Evolutionary conservation across 2,113 vertebrate species (phyloP), one percentile per base, ranked within the genome.

Genomic region (Cromileptes altivelis): DNA sequence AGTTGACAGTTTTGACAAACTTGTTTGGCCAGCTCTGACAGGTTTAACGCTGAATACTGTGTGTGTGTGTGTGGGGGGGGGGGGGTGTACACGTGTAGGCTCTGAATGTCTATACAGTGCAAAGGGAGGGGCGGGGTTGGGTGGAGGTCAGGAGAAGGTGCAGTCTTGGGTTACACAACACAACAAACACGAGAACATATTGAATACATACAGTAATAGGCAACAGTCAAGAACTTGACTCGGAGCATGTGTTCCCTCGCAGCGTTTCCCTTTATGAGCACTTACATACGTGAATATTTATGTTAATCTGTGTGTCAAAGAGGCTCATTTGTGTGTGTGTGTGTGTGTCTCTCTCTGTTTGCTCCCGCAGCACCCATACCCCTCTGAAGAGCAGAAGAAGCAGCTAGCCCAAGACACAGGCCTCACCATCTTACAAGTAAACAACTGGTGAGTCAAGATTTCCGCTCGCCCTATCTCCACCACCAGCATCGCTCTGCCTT

Each of bases 351-450:
- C 40, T 79, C 71, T 89, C 61, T 77, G 53, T 73, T 86, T 91
- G 90, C 94, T 82, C 95, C 90, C 90, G 17, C 94, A 99, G 98
- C 98, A 99, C 96, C 98, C 98, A 81, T 99, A 99, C 95, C 98
- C 98, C 78, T 99, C 98, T 95, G 98, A 99, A 96, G 98, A 99
- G 95, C 98, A 99, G 97, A 99, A 99, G 97, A 99, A 99, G 96
- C 98, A 99, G 96, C 97, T 99, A 97, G 98, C 98, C 92, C 98
- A 99, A 95, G 98, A 99, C 96, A 99, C 98, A 58, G 98, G 98
- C 95, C 97, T 99, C 94, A 99, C 98, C 96, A 99, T 99, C 95
- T 97, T 99, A 97, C 98, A 99, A 99, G 98, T 99, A 96, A 99
- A 99, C 96, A 99, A 99, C 97, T 99, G 98, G 98, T 99, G 97